Conservation (phyloP, 2,113 vertebrate genomes). For the Ceyx margarethae region DNA sequence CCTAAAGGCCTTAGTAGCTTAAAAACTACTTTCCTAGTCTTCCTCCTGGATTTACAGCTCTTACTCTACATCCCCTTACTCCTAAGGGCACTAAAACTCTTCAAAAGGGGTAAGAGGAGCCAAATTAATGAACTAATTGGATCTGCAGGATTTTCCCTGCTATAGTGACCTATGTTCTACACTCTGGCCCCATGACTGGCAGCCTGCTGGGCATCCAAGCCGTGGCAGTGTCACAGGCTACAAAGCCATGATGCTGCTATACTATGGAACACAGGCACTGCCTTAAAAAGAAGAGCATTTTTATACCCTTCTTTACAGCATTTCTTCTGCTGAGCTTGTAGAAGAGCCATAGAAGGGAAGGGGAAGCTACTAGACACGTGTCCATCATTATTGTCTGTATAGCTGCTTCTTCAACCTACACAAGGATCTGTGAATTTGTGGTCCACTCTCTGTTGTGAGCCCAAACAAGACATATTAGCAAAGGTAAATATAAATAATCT, state of each 20-base stretch:
- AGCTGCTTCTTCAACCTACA: not conserved
- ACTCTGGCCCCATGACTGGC: accelerated
- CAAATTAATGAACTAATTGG: not conserved
- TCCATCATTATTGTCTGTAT: not conserved
- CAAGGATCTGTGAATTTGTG: not conserved
- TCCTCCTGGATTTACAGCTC: not conserved
- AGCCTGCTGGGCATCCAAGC: not conserved
- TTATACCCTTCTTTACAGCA: not conserved
- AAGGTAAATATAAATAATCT: not conserved
- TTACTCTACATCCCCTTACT: not conserved
- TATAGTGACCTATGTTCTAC: not conserved
- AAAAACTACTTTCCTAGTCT: not conserved
- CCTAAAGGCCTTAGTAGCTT: not conserved
- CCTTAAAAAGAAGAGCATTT: not conserved
- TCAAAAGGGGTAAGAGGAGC: not conserved
- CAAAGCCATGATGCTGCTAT: not conserved
- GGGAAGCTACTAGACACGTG: not conserved
- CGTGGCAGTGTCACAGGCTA: not conserved
- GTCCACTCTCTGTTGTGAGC: not conserved
- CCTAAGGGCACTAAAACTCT: not conserved
- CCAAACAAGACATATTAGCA: not conserved
- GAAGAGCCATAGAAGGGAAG: not conserved
- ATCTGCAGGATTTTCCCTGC: not conserved
- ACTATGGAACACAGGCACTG: not conserved
- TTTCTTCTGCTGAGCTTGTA: not conserved